Conservation (phyloP, 2,797 vertebrate species). For the Tangara arthus region DNA sequence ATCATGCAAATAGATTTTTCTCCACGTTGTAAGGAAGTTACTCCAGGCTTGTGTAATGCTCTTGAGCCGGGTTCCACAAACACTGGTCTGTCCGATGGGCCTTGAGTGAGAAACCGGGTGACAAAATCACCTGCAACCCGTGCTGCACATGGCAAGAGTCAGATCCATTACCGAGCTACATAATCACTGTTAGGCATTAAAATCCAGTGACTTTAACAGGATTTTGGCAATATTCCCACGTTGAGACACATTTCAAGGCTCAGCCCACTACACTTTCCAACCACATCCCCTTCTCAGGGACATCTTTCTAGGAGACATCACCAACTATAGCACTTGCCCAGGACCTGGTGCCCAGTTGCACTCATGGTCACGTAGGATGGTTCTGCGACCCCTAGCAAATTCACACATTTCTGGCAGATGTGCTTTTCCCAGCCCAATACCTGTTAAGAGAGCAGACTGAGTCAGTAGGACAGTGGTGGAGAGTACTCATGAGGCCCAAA, state of each 20-base stretch:
- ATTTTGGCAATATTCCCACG: background rate
- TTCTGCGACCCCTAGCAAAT: background rate
- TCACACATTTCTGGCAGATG: background rate
- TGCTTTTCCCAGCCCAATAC: background rate
- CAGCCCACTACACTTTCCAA: background rate
- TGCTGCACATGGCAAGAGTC: rapidly evolving
- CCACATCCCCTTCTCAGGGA: background rate
- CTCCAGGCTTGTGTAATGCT: background rate
- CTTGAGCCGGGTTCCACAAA: background rate
- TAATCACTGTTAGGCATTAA: background rate
- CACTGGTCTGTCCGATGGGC: rapidly evolving
- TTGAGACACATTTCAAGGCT: background rate
- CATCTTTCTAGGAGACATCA: background rate
- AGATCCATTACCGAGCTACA: background rate
- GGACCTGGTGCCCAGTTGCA: background rate
- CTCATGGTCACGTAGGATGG: background rate
- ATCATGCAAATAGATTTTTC: background rate
- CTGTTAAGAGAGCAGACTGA: background rate
- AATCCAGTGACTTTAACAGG: background rate
- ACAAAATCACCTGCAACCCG: background rate
- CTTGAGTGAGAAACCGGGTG: background rate
- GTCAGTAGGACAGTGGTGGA: background rate
- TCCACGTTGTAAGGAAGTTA: background rate
- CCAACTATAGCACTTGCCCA: background rate
- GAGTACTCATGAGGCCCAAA: background rate